Percentiles rank a stretch among this genome's conserved stretches.
Conservation (phyloP, 92 coral and sea anemone species). For the Actinostola sp. region DNA sequence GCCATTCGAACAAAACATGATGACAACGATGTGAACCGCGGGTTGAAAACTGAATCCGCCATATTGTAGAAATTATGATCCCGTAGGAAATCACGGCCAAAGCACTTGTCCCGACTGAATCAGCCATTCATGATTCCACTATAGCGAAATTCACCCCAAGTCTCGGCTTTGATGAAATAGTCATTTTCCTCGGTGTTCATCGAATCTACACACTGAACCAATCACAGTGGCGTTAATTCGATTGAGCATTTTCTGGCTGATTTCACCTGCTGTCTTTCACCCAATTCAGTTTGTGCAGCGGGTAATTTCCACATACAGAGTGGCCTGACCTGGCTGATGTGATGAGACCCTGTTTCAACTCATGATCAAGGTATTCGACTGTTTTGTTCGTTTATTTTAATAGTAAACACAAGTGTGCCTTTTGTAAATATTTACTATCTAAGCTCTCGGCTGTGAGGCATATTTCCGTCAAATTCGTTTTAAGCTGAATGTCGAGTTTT, state of each 20-base stretch:
- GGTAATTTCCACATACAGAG: not conserved
- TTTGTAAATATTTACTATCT: constrained; percentile 35
- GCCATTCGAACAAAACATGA: too few species aligned
- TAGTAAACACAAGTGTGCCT: not conserved
- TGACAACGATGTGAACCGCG: too few species aligned
- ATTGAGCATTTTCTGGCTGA: constrained; percentile 29
- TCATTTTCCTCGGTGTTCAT: constrained; percentile 4
- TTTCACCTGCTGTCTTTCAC: constrained; percentile 24
- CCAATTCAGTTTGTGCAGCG: constrained; percentile 5
- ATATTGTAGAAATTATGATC: too few species aligned
- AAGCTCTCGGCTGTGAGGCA: constrained; percentile 14
- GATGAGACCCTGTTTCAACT: not conserved
- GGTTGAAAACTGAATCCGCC: too few species aligned
- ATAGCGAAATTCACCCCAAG: too few species aligned
- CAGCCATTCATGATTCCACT: too few species aligned
- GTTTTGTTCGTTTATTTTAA: not conserved
- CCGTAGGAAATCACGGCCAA: too few species aligned
- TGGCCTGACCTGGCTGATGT: not conserved
- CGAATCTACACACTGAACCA: constrained; percentile 38
- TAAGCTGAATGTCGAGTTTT: constrained; percentile 40
- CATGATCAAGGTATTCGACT: constrained; percentile 1
- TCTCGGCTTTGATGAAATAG: not conserved
- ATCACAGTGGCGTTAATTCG: constrained; percentile 37
- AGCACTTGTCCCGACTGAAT: too few species aligned
- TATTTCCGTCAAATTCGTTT: constrained; percentile 43